These are phyloP conservation scores for Rhagonycha fulva DNA, from an alignment of 2,888 invertebrate species.

Conservation along the genomic window DNA sequence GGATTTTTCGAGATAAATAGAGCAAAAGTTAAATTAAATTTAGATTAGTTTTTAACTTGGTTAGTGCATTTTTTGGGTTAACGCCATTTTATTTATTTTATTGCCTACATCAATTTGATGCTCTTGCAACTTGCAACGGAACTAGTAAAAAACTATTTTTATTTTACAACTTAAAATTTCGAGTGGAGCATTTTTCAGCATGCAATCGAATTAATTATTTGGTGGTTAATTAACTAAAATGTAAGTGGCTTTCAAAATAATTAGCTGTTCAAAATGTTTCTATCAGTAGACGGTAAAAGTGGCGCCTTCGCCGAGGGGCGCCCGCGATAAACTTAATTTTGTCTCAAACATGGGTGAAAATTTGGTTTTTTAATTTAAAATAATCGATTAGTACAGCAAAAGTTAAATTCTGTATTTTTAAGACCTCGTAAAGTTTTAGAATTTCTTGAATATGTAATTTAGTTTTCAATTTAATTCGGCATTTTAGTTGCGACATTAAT, in stretches of 20 bases:
- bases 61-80: slow-evolving; percentile 11
- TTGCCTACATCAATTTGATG: neutral
- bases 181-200: neutral
- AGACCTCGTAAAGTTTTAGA: neutral
- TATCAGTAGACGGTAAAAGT: neutral
- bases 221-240: neutral
- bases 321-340: neutral
- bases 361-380: neutral
- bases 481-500: neutral
- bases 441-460: neutral
- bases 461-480: neutral
- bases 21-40: slow-evolving; percentile 31
- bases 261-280: neutral
- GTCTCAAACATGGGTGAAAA: neutral
- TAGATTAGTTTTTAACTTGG: slow-evolving; percentile 29
- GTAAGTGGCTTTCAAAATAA: neutral
- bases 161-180: neutral
- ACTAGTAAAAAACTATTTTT: neutral
- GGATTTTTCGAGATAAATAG: slow-evolving; percentile 27
- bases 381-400: too few relatives aligned
- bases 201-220: neutral
- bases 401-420: neutral
- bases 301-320: neutral
- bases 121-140: neutral
- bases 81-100: neutral